A percentile compares a stretch with the other conserved stretches of the same genome.
These are phyloP conservation scores for Drosophila pachea DNA, from an alignment of 1,140 invertebrate genomes.

Conservation along the genomic window DNA sequence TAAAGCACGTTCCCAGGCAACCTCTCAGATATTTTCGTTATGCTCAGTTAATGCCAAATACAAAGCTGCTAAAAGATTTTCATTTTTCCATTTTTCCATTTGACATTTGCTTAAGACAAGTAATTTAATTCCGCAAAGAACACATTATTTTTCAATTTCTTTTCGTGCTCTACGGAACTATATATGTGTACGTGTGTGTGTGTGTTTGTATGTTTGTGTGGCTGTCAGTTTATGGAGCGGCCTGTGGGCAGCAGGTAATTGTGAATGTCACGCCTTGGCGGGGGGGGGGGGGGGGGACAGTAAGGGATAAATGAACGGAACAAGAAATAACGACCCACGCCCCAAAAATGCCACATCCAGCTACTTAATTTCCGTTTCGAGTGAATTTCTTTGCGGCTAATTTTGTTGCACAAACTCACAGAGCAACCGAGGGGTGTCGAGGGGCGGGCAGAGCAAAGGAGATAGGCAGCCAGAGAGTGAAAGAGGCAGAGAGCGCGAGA, in stretches of 20 bases:
- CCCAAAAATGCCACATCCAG: conserved; percentile 65
- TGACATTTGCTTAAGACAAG: not conserved
- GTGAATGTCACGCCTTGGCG: conserved; percentile 18
- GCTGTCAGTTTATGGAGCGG: conserved; percentile 19
- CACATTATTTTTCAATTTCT: not conserved
- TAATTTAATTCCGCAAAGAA: not conserved
- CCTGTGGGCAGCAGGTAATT: conserved; percentile 24
- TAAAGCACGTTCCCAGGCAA: conserved; percentile 8
- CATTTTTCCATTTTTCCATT: not conserved
- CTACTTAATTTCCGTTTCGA: conserved; percentile 74
- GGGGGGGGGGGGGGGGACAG: not conserved
- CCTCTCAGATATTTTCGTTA: conserved; percentile 12
- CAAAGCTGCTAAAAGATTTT: not conserved
- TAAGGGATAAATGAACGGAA: conserved; percentile 1
- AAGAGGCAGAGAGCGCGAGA: not conserved
- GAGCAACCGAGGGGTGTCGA: no score
- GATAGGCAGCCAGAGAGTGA: not conserved
- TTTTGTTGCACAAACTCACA: conserved; percentile 59
- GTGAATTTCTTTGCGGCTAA: conserved; percentile 73
- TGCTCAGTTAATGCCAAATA: not conserved
- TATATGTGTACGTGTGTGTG: not conserved
- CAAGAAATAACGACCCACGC: conserved; percentile 36
- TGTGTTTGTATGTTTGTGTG: not conserved
- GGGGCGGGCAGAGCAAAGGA: no score
- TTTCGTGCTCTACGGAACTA: not conserved